Conservation (phyloP, 35 echinoderm and acorn worm genomes). For the Apostichopus californicus region DNA sequence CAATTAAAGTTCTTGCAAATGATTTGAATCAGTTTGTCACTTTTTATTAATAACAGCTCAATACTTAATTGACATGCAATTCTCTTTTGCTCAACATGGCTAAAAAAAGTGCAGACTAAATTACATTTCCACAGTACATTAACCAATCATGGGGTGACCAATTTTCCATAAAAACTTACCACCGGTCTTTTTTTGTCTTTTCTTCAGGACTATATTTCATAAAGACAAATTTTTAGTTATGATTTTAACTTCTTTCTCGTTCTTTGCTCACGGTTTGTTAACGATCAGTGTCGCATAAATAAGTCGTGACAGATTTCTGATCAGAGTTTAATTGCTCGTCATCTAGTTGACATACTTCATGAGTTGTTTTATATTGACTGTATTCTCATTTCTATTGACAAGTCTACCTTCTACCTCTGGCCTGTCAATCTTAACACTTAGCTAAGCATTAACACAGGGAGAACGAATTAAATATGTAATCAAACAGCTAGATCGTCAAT, state of each 20-base stretch:
- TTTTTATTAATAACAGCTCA: not conserved
- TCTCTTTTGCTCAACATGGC: not conserved
- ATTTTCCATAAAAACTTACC: not conserved
- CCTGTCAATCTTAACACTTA: constrained; percentile 5
- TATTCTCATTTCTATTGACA: not conserved
- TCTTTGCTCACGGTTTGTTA: not conserved
- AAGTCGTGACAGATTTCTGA: constrained; percentile 38
- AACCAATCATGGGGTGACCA: not conserved
- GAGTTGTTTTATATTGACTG: not conserved
- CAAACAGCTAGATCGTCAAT: not conserved
- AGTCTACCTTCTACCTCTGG: not conserved
- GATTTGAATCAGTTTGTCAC: not conserved
- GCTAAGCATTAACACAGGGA: not conserved
- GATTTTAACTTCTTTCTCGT: not conserved
- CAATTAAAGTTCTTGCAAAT: no score
- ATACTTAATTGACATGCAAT: not conserved
- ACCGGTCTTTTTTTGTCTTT: no score
- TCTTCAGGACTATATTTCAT: no score
- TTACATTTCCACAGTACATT: constrained; percentile 1
- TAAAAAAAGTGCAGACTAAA: not conserved
- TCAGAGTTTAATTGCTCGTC: constrained; percentile 37
- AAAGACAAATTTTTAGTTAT: no score
- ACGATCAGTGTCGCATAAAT: constrained; percentile 28
- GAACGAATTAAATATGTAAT: constrained; percentile 1
- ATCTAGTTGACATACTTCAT: constrained; percentile 39